Percentiles rank a stretch among this genome's conserved stretches.
These are phyloP conservation scores for Azemiops feae DNA, from an alignment of 2,113 vertebrate species.

Conservation along the genomic window DNA sequence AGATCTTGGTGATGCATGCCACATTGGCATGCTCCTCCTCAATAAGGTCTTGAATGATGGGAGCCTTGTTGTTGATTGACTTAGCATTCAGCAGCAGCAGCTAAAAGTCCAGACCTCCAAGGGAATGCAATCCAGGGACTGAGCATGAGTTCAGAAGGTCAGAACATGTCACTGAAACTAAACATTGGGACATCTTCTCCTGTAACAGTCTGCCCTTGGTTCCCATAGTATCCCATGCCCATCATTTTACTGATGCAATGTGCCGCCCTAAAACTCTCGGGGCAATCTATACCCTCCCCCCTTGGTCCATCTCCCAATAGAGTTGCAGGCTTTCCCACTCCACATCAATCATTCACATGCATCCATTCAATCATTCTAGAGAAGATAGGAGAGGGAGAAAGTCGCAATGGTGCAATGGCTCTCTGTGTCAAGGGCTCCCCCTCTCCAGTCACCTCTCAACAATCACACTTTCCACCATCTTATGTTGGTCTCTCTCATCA, in stretches of 20 bases:
- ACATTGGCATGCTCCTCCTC: not conserved
- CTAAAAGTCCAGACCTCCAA: not conserved
- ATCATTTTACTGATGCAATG: too few species aligned
- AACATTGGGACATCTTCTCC: not conserved
- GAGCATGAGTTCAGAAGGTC: not conserved
- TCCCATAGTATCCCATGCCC: not conserved
- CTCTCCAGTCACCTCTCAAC: not conserved
- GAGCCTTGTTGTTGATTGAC: not conserved
- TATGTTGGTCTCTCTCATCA: not conserved
- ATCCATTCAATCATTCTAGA: too few species aligned
- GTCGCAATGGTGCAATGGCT: too few species aligned
- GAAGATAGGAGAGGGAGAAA: too few species aligned
- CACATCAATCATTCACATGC: too few species aligned
- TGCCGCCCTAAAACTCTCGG: too few species aligned
- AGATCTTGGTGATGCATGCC: not conserved
- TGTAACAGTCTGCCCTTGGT: not conserved
- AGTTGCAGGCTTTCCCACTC: too few species aligned
- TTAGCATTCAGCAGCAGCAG: not conserved
- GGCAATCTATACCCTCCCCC: too few species aligned
- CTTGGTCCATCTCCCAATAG: too few species aligned
- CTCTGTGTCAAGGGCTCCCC: not conserved
- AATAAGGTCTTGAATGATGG: not conserved
- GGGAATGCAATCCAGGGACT: not conserved
- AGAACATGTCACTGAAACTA: not conserved
- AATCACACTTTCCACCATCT: not conserved